These are phyloP conservation scores for Phengaris alcon DNA, from an alignment of 2,888 invertebrate species.

Conservation along the genomic window DNA sequence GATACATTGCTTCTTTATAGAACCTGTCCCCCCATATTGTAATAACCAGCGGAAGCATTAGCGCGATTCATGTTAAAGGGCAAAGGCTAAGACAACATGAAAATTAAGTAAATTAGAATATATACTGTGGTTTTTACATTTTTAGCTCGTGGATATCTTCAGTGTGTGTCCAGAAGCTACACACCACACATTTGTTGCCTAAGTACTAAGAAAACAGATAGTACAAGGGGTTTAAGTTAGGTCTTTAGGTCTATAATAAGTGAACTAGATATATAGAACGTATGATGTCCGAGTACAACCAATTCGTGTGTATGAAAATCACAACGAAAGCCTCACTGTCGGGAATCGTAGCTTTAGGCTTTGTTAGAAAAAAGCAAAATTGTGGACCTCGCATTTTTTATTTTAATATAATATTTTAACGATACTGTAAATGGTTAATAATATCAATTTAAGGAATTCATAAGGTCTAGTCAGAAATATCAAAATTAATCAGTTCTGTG, in stretches of 20 bases:
- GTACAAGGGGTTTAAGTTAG: slow-evolving; percentile 38
- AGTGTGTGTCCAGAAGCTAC: slow-evolving; percentile 12
- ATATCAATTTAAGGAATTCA: neutral
- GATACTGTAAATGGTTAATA: neutral
- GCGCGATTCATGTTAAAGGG: no score
- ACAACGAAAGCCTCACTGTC: neutral
- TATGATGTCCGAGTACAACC: slow-evolving; percentile 44
- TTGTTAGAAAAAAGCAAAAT: neutral
- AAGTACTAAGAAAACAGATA: slow-evolving; percentile 48
- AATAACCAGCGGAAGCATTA: no score
- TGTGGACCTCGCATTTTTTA: neutral
- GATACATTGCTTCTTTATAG: no score
- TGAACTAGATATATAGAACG: slow-evolving; percentile 24
- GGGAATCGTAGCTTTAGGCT: neutral
- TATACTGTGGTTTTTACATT: neutral
- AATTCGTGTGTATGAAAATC: slow-evolving; percentile 8
- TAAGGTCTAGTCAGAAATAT: no score
- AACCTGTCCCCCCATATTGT: no score
- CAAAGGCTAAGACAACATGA: no score
- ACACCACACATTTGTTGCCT: slow-evolving; percentile 37
- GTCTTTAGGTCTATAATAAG: slow-evolving; percentile 33
- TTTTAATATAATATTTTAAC: neutral
- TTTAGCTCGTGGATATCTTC: neutral
- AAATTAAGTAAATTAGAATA: neutral
- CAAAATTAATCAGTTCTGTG: no score